Conservation (phyloP, 64 coral and sea anemone genomes). For the Hydrozoanthus tunicans region DNA sequence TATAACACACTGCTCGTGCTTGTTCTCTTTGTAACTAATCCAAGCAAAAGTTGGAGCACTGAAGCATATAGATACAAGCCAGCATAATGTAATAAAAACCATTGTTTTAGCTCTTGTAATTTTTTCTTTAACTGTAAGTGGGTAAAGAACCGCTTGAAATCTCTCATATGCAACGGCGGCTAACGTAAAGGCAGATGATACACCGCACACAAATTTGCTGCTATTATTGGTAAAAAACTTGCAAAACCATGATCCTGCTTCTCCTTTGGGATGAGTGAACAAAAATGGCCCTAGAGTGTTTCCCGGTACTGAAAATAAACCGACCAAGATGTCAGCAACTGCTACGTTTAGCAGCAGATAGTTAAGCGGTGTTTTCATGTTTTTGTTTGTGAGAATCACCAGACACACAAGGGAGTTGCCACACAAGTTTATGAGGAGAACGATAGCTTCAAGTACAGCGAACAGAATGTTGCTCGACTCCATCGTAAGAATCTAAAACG, state of each 20-base stretch:
- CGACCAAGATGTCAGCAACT: too few relatives aligned
- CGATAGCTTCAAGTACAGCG: not conserved
- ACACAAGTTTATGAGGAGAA: not conserved
- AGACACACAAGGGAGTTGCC: not conserved
- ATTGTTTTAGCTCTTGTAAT: not conserved
- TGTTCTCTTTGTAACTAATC: not conserved
- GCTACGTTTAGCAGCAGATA: too few relatives aligned
- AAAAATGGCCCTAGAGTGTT: not conserved
- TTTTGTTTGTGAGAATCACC: too few relatives aligned
- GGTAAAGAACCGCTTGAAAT: not conserved
- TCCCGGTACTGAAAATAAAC: not conserved
- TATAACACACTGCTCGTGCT: not conserved
- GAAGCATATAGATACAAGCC: not conserved
- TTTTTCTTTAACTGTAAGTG: not conserved
- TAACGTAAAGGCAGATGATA: not conserved
- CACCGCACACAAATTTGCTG: not conserved
- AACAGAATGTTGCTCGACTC: not conserved
- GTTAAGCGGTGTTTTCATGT: too few relatives aligned
- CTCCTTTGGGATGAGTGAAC: not conserved
- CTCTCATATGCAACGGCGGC: not conserved
- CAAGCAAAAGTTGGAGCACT: not conserved
- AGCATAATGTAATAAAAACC: not conserved
- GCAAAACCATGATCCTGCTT: not conserved
- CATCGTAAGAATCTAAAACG: not conserved
- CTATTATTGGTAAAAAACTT: not conserved